Percentiles rank a stretch among this genome's conserved stretches.
Conservation (phyloP, 2,113 vertebrate species). For the Salminus brasiliensis region DNA sequence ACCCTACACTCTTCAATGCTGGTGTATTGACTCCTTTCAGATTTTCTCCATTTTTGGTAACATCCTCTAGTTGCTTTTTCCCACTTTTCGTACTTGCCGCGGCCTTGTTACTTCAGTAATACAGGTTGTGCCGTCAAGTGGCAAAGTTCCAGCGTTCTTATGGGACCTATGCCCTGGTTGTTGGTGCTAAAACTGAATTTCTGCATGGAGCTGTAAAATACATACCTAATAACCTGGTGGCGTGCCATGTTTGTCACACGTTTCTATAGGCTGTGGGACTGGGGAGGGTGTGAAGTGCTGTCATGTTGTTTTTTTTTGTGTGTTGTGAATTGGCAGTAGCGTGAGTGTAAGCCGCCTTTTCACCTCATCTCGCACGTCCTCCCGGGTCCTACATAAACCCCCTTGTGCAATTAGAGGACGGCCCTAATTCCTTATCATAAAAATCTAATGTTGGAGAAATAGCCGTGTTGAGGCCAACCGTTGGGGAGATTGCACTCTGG, state of each 20-base stretch:
- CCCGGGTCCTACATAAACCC: slow-evolving; percentile 50
- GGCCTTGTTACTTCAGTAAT: slow-evolving; percentile 20
- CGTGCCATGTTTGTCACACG: slow-evolving; percentile 50
- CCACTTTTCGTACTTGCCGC: background rate
- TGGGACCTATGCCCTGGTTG: too few species aligned
- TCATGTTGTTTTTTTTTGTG: slow-evolving; percentile 51
- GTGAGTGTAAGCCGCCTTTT: slow-evolving; percentile 29
- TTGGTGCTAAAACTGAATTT: background rate
- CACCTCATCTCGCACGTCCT: slow-evolving; percentile 38
- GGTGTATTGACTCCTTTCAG: background rate
- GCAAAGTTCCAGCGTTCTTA: too few species aligned
- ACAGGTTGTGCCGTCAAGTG: slow-evolving; percentile 17
- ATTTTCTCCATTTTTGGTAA: slow-evolving; percentile 13
- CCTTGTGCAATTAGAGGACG: slow-evolving; percentile 51
- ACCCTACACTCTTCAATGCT: background rate
- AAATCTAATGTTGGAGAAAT: slow-evolving; percentile 58
- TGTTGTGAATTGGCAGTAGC: slow-evolving; percentile 42
- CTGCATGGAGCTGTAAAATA: background rate
- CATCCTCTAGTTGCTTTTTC: slow-evolving; percentile 3
- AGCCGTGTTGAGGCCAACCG: slow-evolving; percentile 52
- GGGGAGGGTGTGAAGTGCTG: slow-evolving; percentile 19
- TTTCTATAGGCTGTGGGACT: slow-evolving; percentile 35
- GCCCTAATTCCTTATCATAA: slow-evolving; percentile 62
- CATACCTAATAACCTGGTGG: slow-evolving; percentile 32
- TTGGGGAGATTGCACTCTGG: slow-evolving; percentile 38